Evolutionary conservation across 2,888 invertebrate genomes (phyloP).

Genomic region (Heliconius charithonia): DNA sequence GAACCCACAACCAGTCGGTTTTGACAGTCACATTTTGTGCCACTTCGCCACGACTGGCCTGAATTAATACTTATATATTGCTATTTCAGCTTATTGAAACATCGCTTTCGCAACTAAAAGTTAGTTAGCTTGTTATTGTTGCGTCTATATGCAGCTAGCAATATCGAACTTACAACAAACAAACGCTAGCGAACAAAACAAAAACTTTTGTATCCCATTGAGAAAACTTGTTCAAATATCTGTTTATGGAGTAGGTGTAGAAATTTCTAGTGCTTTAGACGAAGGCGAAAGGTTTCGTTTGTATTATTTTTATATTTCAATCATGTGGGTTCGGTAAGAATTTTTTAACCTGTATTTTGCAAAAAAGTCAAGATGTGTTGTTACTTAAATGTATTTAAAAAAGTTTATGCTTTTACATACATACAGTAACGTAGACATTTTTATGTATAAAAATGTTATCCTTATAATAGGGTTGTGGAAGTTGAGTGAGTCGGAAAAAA

Average conservation of each 20-base stretch:
- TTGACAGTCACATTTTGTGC: too few species aligned
- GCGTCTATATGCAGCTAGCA: not conserved
- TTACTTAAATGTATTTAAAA: too few species aligned
- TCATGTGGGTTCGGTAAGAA: not conserved
- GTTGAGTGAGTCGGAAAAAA: too few species aligned
- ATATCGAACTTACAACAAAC: conserved; percentile 7
- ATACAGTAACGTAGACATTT: too few species aligned
- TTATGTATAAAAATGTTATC: too few species aligned
- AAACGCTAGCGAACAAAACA: not conserved
- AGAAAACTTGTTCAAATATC: not conserved
- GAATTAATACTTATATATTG: not conserved
- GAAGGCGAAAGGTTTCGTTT: not conserved
- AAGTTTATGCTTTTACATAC: too few species aligned
- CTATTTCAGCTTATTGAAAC: not conserved
- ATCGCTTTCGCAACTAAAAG: not conserved
- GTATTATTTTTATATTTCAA: not conserved
- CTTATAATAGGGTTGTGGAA: too few species aligned
- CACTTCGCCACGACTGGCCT: too few species aligned
- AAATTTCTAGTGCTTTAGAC: not conserved
- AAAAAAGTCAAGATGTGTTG: too few species aligned
- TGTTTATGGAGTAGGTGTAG: not conserved
- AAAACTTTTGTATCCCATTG: not conserved
- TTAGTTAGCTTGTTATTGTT: conserved; percentile 16
- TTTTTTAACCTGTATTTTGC: too few species aligned
- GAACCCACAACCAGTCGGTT: too few species aligned